Evolutionary conservation across 2,888 invertebrate genomes (phyloP).

Genomic region (Drosophila neutralis): DNA sequence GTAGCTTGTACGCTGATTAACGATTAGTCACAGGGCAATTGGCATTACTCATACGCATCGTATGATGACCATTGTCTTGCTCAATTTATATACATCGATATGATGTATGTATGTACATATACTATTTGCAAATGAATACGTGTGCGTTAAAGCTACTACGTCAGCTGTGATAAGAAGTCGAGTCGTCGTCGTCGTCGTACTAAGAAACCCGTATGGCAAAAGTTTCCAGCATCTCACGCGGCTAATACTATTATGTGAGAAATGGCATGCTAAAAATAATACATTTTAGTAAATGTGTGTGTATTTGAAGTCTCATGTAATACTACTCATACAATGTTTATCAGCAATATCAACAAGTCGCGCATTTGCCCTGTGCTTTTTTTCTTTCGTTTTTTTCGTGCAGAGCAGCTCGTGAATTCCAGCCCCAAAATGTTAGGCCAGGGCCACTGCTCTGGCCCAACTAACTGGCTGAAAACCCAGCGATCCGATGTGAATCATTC

Average conservation of each 20-base stretch:
- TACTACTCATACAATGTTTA: not conserved
- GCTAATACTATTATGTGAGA: not conserved
- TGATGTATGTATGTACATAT: not conserved
- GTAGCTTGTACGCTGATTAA: not conserved
- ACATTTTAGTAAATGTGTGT: not conserved
- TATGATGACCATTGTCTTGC: conserved; percentile 15
- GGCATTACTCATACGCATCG: conserved; percentile 62
- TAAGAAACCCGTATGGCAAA: conserved; percentile 6
- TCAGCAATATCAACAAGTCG: not conserved
- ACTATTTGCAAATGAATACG: too few relatives aligned
- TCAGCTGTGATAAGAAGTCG: conserved; percentile 22
- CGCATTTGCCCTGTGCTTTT: not conserved
- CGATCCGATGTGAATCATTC: conserved; percentile 41
- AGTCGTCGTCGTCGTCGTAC: not conserved
- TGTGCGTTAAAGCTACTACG: not conserved
- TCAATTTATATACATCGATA: conserved; percentile 4
- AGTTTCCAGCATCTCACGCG: conserved; percentile 1
- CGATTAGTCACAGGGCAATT: conserved; percentile 30
- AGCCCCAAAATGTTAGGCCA: not conserved
- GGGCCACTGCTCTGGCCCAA: conserved; percentile 13
- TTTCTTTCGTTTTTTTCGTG: not conserved
- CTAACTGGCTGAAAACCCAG: conserved; percentile 31
- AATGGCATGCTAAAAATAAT: not conserved
- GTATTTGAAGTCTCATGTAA: not conserved
- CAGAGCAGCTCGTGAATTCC: not conserved